Base-by-base conservation (phyloP, 2,888 invertebrate genomes). In the Lochmaea capreae region DNA sequence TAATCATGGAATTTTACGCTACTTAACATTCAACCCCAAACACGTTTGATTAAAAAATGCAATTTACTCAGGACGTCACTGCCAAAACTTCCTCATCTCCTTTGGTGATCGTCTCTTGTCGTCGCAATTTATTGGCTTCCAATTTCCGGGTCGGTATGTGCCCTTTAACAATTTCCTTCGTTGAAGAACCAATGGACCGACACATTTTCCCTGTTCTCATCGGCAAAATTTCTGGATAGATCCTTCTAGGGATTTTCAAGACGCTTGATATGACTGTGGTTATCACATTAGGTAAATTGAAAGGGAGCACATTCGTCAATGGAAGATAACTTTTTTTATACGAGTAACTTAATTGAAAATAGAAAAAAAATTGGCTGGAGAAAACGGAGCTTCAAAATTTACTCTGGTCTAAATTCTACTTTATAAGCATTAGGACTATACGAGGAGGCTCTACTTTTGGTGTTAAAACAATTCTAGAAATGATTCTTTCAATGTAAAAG, bases 121-220 rank as follows among this genome's bases (percentile, higher is more conserved):
- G 65, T 69, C 69, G 43, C 43, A 73, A 69, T 73, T 73, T 73
- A 73, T 73, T 73, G 73, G 73, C 73, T 73, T 69, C 73, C 73
- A 73, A 73, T 73, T 73, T 73, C 73, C 73, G 65, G 73, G 52
- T 26, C 59, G 67, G 43, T 72, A 52, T 73, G 61, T 65, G 65
- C 65, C 73, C 73, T 73, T 69, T 73, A 73, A 73, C 73, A 73
- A 73, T 73, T 73, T 73, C 69, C 73, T 73, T 61, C 54, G 59
- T 65, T 16, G 69, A 61, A 16, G 57, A 73, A 54, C 46, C 73
- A 69, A 69, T 66, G 73, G 73, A 73, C 69, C 73, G 65, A 52
- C 26, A 42, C 63, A 73, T 69, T 73, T 67, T 69, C 69, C 57
- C 70, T 70, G 70, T 70, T 70, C 63, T 65, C 54, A 8, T 52